These are phyloP conservation scores for Oeneis ivallda DNA, from an alignment of 2,888 invertebrate genomes.

Conservation along the genomic window DNA sequence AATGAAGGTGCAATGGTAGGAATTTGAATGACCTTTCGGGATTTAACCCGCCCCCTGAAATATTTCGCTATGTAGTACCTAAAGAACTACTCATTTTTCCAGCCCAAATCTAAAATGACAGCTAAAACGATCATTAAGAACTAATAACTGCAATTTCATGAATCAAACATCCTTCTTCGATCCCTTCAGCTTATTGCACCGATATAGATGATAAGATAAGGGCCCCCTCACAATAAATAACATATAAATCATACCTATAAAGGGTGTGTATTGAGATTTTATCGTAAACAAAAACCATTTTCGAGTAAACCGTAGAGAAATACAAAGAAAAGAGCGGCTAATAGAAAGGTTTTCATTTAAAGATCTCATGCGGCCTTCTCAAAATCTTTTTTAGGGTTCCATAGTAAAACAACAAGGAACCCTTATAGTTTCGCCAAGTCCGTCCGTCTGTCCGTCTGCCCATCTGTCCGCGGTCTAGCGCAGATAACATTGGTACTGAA, in stretches of 20 bases:
- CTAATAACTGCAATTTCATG: slow-evolving; percentile 9
- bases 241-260: slow-evolving; percentile 57
- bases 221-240: slow-evolving; percentile 57
- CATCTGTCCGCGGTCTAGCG: too few relatives aligned
- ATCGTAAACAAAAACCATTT: slow-evolving; percentile 54
- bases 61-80: too few relatives aligned
- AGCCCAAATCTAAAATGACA: neutral
- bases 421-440: too few relatives aligned
- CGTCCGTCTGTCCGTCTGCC: too few relatives aligned
- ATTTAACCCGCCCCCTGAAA: too few relatives aligned
- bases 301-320: slow-evolving; percentile 34
- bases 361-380: neutral
- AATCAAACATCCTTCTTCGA: slow-evolving; percentile 20
- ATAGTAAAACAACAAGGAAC: too few relatives aligned
- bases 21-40: too few relatives aligned
- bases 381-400: too few relatives aligned
- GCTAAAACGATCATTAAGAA: neutral
- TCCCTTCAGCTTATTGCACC: slow-evolving; percentile 37
- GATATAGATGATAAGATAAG: slow-evolving; percentile 47
- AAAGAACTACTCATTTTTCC: neutral
- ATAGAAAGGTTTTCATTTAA: neutral
- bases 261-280: slow-evolving; percentile 59
- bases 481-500: too few relatives aligned
- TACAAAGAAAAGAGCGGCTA: neutral
- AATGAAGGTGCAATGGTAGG: too few relatives aligned